Conservation (phyloP, 2,113 vertebrate species). For the Diadophis punctatus region DNA sequence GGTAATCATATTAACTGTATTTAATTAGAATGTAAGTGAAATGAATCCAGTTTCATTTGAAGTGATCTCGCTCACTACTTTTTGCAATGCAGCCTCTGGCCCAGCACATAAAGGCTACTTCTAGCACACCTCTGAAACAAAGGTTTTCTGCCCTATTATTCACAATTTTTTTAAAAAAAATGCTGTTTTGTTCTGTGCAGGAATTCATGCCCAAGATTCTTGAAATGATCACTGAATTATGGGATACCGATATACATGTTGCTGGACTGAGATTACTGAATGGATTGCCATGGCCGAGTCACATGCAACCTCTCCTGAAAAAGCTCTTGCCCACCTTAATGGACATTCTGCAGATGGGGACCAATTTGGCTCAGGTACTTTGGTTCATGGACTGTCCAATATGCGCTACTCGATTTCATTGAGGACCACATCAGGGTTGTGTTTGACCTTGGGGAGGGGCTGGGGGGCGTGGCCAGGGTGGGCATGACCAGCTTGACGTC, state of each 20-base stretch:
- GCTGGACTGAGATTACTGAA: constrained; percentile 60
- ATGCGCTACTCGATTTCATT: too few relatives aligned
- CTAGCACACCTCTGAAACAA: neutral
- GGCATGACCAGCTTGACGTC: too few relatives aligned
- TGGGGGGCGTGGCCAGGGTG: too few relatives aligned
- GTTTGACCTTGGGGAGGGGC: too few relatives aligned
- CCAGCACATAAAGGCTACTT: neutral
- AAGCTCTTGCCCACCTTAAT: constrained; percentile 58
- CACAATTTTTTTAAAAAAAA: neutral
- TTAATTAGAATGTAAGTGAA: neutral
- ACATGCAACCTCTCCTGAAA: constrained; percentile 42
- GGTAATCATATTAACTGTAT: neutral
- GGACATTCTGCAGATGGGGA: constrained; percentile 57
- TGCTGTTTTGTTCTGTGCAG: constrained; percentile 14
- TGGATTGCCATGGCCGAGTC: constrained; percentile 44
- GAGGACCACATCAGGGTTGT: too few relatives aligned
- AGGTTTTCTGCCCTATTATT: neutral
- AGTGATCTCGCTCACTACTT: neutral
- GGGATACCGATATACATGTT: constrained; percentile 55
- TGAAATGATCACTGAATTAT: constrained; percentile 52
- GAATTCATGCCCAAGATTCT: constrained; percentile 55
- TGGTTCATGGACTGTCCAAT: neutral
- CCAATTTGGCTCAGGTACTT: constrained; percentile 50
- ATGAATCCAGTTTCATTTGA: neutral
- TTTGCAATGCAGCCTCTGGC: neutral